phyloP scores from a whole-genome alignment of 1,140 invertebrate genomes.

The Homarus americanus region DNA sequence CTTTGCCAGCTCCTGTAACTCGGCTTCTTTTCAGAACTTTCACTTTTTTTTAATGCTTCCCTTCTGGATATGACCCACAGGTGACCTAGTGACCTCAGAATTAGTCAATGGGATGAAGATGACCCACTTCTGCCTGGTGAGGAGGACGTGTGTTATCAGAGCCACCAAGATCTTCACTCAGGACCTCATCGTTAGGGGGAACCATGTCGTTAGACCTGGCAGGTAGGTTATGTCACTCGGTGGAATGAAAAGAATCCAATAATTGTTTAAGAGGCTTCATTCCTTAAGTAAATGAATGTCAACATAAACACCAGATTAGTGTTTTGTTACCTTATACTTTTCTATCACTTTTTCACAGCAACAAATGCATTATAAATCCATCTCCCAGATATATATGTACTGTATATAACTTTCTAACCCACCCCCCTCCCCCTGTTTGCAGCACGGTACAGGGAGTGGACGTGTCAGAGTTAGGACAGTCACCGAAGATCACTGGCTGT shows the following conservation, averaged over 20 bases:
- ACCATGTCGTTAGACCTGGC: background rate
- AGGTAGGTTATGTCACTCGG: background rate
- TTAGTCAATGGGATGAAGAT: background rate
- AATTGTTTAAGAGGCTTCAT: no score
- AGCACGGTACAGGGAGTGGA: constrained; percentile 46
- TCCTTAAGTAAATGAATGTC: no score
- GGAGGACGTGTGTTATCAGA: background rate
- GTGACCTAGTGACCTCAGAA: background rate
- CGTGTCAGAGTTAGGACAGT: constrained; percentile 27
- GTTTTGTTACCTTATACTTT: background rate
- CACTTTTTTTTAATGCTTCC: no score
- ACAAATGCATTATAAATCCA: no score
- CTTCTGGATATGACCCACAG: background rate
- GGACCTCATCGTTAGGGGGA: constrained; percentile 6
- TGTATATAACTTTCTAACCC: no score
- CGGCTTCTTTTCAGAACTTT: no score
- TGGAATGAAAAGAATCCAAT: no score
- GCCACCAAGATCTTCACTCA: constrained; percentile 10
- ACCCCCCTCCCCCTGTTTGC: background rate
- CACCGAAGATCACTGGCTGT: background rate
- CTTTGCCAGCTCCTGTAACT: no score
- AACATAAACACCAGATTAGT: no score
- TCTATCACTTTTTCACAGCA: background rate
- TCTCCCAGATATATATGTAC: no score
- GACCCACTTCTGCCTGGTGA: background rate